phyloP scores from a whole-genome alignment of 2,797 vertebrate species.

The Enteromius thamalakanensis region DNA sequence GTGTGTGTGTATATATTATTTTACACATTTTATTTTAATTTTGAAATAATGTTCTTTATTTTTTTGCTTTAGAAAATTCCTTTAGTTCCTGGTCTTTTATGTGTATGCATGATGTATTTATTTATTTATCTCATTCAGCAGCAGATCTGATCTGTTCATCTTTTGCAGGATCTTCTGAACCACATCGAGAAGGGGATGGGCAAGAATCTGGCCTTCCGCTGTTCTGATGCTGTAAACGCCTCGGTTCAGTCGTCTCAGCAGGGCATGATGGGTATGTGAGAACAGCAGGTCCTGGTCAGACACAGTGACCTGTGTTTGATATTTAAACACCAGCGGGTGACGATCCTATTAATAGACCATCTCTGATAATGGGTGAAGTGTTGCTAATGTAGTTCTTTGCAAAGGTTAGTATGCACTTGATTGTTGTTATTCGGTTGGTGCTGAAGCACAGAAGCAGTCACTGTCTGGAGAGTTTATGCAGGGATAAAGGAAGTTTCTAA shows the following conservation, averaged over 20 bases:
- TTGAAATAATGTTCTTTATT: background rate
- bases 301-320: background rate
- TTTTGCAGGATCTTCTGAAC: slow-evolving; percentile 85
- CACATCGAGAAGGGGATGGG: slow-evolving; percentile 96
- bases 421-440: background rate
- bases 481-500: background rate
- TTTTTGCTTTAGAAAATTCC: background rate
- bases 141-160: background rate
- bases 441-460: background rate
- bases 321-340: background rate
- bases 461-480: background rate
- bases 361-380: background rate
- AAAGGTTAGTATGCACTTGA: background rate
- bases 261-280: slow-evolving; percentile 89
- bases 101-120: background rate
- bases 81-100: background rate
- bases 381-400: background rate
- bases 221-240: slow-evolving; percentile 85
- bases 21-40: too few species aligned
- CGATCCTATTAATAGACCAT: background rate
- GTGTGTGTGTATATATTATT: too few species aligned
- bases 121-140: background rate
- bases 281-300: background rate
- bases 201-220: slow-evolving; percentile 93
- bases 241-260: slow-evolving; percentile 88